Evolutionary conservation across 1,140 invertebrate genomes (phyloP), one percentile per base, ranked within the genome.

Genomic region (Lineus longissimus): DNA sequence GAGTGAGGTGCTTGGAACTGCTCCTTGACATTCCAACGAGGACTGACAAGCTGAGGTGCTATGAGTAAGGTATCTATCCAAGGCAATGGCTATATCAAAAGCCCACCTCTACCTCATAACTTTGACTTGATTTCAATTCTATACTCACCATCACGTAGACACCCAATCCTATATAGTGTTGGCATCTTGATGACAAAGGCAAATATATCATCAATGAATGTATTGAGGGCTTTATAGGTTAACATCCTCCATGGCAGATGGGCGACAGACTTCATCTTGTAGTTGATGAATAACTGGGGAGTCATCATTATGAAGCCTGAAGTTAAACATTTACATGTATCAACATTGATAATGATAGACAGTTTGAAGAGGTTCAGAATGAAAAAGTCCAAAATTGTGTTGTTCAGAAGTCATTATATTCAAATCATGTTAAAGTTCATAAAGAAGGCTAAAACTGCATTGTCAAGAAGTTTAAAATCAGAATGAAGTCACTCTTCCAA

Each of bases 151-250:
- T 98, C 95, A 79, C 96, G 88, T 82, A 99, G 95, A 83, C 96
- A 98, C 17, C 96, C 95, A 56, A 87, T 78, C 56, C 87, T 75
- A 77, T 98, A 98, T 86, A 99, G 90, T 0, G 93, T 98, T 40
- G 97, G 97, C 96, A 98, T 99, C 84, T 97, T 97, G 67, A 99
- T 98, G 61, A 99, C 94, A 86, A 99, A 99, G 62, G 97, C 97
- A 86, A 99, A 99, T 70, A 99, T 95, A 82, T 99, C 97, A 84
- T 99, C 97, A 75, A 99, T 98, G 77, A 99, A 99, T 1, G 97
- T 99, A 80, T 99, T 99, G n/a, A 99, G 86, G 78, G 97, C 98
- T 86, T 99, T 99, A 77, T 99, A 99, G 15, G 95, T 96, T 87
- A 99, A 89, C 96, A 98, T 99, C 60, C 97, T 86, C 96, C 97